Conservation (phyloP, 2,113 vertebrate species). For the Tamias sibiricus region DNA sequence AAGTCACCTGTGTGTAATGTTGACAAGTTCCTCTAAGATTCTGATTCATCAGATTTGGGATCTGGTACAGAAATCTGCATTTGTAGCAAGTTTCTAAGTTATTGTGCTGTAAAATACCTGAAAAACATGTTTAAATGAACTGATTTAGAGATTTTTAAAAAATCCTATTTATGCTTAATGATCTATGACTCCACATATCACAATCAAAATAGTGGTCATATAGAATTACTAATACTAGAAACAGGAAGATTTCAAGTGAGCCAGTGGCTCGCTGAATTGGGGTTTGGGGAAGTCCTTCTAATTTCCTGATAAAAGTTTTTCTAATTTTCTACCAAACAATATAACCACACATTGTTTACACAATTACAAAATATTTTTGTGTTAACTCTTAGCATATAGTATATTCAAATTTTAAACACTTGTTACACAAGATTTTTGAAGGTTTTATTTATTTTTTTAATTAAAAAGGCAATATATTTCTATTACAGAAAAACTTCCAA, state of each 20-base stretch:
- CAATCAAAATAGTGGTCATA: background rate
- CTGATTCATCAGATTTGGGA: background rate
- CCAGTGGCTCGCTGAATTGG: background rate
- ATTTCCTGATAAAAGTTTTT: background rate
- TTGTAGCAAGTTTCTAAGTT: background rate
- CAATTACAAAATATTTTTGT: background rate
- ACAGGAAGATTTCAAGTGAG: background rate
- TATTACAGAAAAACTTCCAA: background rate
- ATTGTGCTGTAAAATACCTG: background rate
- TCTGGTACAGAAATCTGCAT: background rate
- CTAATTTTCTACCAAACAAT: background rate
- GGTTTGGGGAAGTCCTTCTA: no score
- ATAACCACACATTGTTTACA: background rate
- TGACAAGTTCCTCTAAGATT: background rate
- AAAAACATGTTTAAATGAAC: background rate
- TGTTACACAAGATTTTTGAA: background rate
- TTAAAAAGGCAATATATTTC: background rate
- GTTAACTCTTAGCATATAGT: background rate
- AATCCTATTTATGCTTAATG: background rate
- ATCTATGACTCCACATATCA: background rate
- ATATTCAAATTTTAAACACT: background rate
- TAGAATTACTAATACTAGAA: background rate
- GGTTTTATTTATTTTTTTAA: background rate
- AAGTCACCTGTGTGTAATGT: background rate
- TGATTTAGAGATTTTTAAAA: background rate